Base-by-base conservation (phyloP, 1,140 invertebrate species). In the Zaprionus vittiger region DNA sequence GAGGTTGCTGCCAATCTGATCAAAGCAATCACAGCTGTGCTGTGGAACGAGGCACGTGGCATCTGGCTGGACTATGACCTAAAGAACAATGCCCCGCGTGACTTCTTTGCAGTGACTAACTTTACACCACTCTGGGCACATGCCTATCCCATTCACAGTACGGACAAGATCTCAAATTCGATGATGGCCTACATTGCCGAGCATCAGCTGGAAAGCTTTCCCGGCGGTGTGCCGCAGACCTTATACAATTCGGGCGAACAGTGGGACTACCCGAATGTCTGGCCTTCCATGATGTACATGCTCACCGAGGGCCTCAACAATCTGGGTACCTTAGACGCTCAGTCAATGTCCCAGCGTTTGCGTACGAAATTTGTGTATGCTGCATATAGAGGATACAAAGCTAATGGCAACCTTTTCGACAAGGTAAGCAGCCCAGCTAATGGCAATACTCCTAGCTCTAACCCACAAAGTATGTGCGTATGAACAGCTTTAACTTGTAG, bases 221-320 rank as follows among this genome's bases (percentile, higher is more conserved):
- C 86, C 1, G 93, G 91, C 26, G 97, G 97, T 5, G 95, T 98
- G 55, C 98, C 98, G 1, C 95, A 97, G 0, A 97, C 97, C 0
- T 93, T 97, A 7, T 94, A 95, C 79, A 94, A 96, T 22, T 96
- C 97, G 0, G 96, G 96, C 5, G 97, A 98, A 91, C 97, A 98
- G 86, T 99, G 98, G 98, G 98, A 99, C 93, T 98, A 96, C 79
- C 98, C 98, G 0, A 98, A 99, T 91, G 97, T 97, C 0, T 99
- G 97, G 97, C 96, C 97, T 1, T 97, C 98, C 0, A 93, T 98
- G 9, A 97, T 98, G 80, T 95, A 97, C 82, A 95, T 98, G 15
- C 93, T 97, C 28, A 95, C 98, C 34, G 95, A 96, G 80, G 96
- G 97, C 0, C 93, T 99, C 5, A 95, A 96, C 26, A 94, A 95